Evolutionary conservation across 2,113 vertebrate genomes (phyloP).

Genomic region (Chinchilla lanigera): DNA sequence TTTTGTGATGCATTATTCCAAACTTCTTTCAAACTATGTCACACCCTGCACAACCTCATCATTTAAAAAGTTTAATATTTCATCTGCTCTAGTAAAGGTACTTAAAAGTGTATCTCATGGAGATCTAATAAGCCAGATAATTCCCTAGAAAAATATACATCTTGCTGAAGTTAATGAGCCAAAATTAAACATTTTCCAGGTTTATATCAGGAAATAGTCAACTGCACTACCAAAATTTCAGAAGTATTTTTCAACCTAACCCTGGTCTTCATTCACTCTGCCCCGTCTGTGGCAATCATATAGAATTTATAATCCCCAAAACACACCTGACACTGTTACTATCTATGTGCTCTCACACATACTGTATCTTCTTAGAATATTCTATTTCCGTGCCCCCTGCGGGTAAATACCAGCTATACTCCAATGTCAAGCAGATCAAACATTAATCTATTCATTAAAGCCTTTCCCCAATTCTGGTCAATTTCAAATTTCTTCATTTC

Average conservation of each 20-base stretch:
- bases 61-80: conserved; percentile 52
- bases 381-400: not conserved
- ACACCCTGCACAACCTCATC: not conserved
- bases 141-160: conserved; percentile 51
- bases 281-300: conserved; percentile 45
- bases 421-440: not conserved
- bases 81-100: conserved; percentile 10
- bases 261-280: not conserved
- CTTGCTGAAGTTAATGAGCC: conserved; percentile 34
- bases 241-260: not conserved
- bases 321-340: not conserved
- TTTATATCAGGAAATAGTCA: conserved; percentile 42
- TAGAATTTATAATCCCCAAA: conserved; percentile 36
- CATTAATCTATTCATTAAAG: conserved; percentile 3
- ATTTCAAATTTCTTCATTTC: conserved; percentile 1
- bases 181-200: conserved; percentile 69
- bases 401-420: not conserved
- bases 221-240: not conserved
- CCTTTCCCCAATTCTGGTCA: not conserved
- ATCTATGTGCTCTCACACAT: conserved; percentile 20
- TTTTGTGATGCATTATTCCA: conserved; percentile 3
- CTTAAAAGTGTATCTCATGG: not conserved
- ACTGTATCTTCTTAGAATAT: conserved; percentile 66
- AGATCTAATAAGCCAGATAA: conserved; percentile 31
- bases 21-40: not conserved